A percentile compares a stretch with the other conserved stretches of the same genome.
phyloP scores from a whole-genome alignment of 2,113 vertebrate species.

The Percopsis transmontana region DNA sequence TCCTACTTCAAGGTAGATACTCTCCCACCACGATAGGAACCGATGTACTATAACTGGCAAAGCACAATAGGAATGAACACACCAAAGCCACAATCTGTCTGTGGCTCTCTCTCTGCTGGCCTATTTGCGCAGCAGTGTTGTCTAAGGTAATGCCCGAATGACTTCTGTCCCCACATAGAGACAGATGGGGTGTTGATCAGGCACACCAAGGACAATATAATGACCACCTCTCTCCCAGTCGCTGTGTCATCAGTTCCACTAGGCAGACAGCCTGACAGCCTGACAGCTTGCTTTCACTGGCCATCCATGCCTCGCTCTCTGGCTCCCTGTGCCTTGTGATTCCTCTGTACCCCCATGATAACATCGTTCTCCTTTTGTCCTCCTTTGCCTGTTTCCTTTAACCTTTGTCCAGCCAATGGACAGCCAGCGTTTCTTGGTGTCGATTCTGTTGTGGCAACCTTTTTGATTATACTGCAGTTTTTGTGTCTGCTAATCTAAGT shows the following conservation, averaged over 20 bases:
- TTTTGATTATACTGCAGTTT: too few relatives aligned
- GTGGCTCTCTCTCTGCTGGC: too few relatives aligned
- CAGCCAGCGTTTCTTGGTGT: too few relatives aligned
- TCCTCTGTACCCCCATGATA: constrained; percentile 12
- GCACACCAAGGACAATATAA: constrained; percentile 62
- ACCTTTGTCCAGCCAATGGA: neutral
- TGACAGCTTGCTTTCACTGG: constrained; percentile 57
- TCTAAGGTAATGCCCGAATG: too few relatives aligned
- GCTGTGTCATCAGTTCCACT: constrained; percentile 70
- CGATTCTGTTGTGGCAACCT: too few relatives aligned
- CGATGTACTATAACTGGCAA: too few relatives aligned
- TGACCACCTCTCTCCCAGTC: constrained; percentile 50
- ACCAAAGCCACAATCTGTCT: too few relatives aligned
- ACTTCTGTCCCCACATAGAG: neutral
- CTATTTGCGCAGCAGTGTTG: too few relatives aligned
- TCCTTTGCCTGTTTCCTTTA: neutral
- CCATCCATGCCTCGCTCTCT: constrained; percentile 30
- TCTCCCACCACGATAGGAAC: too few relatives aligned
- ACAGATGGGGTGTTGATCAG: constrained; percentile 34
- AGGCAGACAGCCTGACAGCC: constrained; percentile 38
- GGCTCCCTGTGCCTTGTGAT: constrained; percentile 15
- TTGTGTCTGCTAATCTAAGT: neutral
- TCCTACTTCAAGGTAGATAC: too few relatives aligned
- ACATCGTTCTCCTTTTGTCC: constrained; percentile 9
- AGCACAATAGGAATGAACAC: too few relatives aligned